Evolutionary conservation across 92 coral and sea anemone species (phyloP), one percentile per base, ranked within the genome.

Genomic region (Phymanthus crucifer): DNA sequence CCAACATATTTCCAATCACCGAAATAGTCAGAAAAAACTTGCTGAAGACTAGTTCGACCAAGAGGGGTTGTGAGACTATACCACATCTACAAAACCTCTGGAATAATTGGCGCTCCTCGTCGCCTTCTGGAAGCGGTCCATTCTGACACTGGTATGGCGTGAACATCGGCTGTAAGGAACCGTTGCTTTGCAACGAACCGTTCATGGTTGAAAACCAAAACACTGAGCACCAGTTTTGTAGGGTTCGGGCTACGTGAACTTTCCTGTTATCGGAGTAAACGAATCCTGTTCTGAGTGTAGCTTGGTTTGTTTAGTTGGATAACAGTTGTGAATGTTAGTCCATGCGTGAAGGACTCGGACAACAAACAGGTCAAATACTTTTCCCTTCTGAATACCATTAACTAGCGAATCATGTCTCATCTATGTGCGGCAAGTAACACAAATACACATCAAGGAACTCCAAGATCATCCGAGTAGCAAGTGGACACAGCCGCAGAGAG

Each of bases 21-120:
- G 92, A 90, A 29, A 93, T 82, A 32, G 87, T 37, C 35, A 93
- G 72, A n/a, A 93, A 76, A 74, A 93, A 73, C 70, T 91, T 91
- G 84, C 87, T 93, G 71, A 93, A 78, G 17, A 93, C 78, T 36
- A 84, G 72, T 56, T 93, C 97, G 26, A 34, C 86, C 24, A 74
- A 66, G 11, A 78, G 83, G 48, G 83, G 52, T 9, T 83, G 83
- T 5, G 94, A 89, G 14, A 82, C 80, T 21, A 90, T 85, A 12
- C 23, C n/a, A 71, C 97, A 93, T 4, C 47, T 17, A 80, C 97
- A 93, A 35, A 81, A 76, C 21, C 81, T 74, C 38, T 87, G 84
- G 65, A 80, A 92, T 7, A 79, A 75, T 8, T 16, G 10, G 66
- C 84, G 80, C 35, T 40, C 88, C 19, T 69, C 26, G 4, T 89